Evolutionary conservation across 2,797 vertebrate species (phyloP).

Genomic region (Cyprinodon diabolis): DNA sequence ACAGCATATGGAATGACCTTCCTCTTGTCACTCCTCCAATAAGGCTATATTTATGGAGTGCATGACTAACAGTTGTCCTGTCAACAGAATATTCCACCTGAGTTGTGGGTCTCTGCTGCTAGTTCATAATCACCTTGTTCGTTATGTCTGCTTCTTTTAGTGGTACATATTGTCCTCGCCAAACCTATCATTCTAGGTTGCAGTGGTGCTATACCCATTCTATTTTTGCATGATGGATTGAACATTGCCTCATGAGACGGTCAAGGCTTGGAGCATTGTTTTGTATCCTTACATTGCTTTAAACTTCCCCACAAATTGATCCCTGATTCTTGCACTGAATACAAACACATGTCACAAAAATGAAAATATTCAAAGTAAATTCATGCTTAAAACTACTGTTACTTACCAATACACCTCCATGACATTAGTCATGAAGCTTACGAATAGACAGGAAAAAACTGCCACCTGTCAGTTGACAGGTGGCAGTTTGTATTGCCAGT

Average conservation of each 20-base stretch:
- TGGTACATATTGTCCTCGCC: neutral
- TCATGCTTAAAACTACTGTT: constrained; percentile 8
- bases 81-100: neutral
- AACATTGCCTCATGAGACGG: no score
- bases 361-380: constrained; percentile 16
- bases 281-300: neutral
- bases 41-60: neutral
- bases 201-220: no score
- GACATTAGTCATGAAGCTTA: constrained; percentile 71
- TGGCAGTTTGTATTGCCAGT: no score
- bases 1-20: no score
- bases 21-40: neutral
- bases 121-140: neutral
- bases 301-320: neutral
- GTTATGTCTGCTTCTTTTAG: neutral
- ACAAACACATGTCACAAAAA: neutral
- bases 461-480: constrained; percentile 77
- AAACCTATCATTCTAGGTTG: no score
- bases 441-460: constrained; percentile 76
- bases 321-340: neutral
- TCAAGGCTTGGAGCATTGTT: no score
- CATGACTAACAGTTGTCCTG: no score
- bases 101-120: neutral
- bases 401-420: constrained; percentile 67
- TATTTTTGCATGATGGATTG: no score